Base-by-base conservation (phyloP, 1,140 invertebrate species). In the Uloborus diversus region DNA sequence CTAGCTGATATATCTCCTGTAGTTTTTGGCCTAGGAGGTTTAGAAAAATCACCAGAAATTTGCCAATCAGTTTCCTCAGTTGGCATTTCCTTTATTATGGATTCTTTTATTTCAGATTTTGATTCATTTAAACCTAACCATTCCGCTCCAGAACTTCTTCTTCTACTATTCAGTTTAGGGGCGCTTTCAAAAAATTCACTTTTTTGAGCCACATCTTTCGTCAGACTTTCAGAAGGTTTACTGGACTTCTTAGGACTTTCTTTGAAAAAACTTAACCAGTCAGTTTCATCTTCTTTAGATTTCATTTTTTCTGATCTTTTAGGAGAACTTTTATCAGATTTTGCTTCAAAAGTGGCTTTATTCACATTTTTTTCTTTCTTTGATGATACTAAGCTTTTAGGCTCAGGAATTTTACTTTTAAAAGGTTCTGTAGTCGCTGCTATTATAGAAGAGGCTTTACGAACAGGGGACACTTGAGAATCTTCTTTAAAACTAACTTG, bases 401-500 rank as follows among this genome's bases (percentile, higher is more conserved):
- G 17, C 17, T 42, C 9, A 42, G 37, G 37, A 1, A 42, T 42
- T 42, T 42, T 42, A 17, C 37, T 42, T 9, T 9, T 17, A 7
- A n/a, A 7, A 53, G 9, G 49, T 53, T 53, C 49, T 9, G 49
- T 14, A 1, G 49, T 20, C 7, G 7, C 49, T 20, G 49, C 5
- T 17, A 20, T 53, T 42, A 7, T 42, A 17, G 37, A 42, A 9
- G 37, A 17, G 17, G 37, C 17, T 42, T 9, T 42, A 42, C 17
- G 7, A 42, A 13, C 20, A 27, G 57, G 9, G 13, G 20, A 30
- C 1, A n/a, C 25, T 42, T 73, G 56, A 28, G 37, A 33, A 17
- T 42, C 25, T 27, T 42, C 73, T 78, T 78, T 78, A 30, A 78
- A 78, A 32, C 73, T 78, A 28, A 78, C 73, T 78, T 78, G 73